phyloP scores from a whole-genome alignment of 1,140 invertebrate species.

The silkworm (Bombyx mori) region ASM3026992v2 NC_085112.1:6590001-6590500 shows the following conservation, averaged over 20 bases:
- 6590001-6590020: too few relatives aligned
- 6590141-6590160: too few relatives aligned
- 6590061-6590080: too few relatives aligned
- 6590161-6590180: too few relatives aligned
- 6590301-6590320: slow-evolving; percentile 44
- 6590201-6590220: slow-evolving; percentile 10
- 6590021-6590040: too few relatives aligned
- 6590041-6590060: too few relatives aligned
- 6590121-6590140: too few relatives aligned
- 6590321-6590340: slow-evolving; percentile 45
- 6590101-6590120: too few relatives aligned
- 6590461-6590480: slow-evolving; percentile 28
- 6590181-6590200: neutral
- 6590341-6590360: slow-evolving; percentile 33
- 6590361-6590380: slow-evolving; percentile 62
- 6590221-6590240: slow-evolving; percentile 6
- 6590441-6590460: slow-evolving; percentile 57
- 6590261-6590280: slow-evolving; percentile 29
- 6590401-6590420: slow-evolving; percentile 67
- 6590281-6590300: slow-evolving; percentile 26
- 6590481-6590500: slow-evolving; percentile 44
- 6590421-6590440: slow-evolving; percentile 69
- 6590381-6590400: slow-evolving; percentile 69
- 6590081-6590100: too few relatives aligned
- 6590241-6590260: neutral